Evolutionary conservation across 2,113 vertebrate species (phyloP), one percentile per base, ranked within the genome.

Genomic region (Circaetus gallicus): DNA sequence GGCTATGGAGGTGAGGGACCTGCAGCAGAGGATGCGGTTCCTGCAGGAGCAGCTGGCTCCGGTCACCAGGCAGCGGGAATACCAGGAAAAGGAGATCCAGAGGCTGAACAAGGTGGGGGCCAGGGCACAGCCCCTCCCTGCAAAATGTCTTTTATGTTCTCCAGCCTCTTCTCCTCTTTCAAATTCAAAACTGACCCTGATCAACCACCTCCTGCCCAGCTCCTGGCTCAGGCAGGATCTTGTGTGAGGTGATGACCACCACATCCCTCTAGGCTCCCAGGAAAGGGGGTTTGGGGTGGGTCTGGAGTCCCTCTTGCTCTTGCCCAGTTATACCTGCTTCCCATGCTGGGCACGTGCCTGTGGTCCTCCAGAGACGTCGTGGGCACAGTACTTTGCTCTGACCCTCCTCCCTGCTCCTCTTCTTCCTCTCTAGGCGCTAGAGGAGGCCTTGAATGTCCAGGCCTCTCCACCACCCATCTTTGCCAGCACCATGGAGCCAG

Each of bases 61-160:
- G 0, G 98, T 99, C 91, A 99, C 98, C 91, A 99, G 99, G 90
- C 99, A 99, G 97, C 98, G 99, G 31, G 99, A 99, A 58, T 99
- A 99, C 97, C 99, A 99, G 97, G 99, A 99, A 90, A 99, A 99
- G 92, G 99, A 99, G 98, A 99, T 99, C 95, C 98, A 99, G 89
- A 98, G 99, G 72, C 98, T 99, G 85, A 99, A 99, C 97, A 98
- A 99, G 98, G 99, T 99, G 65, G 16, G 97, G 0, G 0, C 10
- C 42, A 18, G 34, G 40, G 43, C 45, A 89, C 18, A 82, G 1
- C 10, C 16, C 6, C 13, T 79, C 25, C 18, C 16, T 67, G 50
- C 6, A 24, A 76, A 47, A 42, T 40, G 9, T 59, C 17, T 73
- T 50, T 40, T 72, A 13, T 50, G 15, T 25, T 56, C 49, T 66